These are phyloP conservation scores for Coptodon rendalli DNA, from an alignment of 2,113 vertebrate genomes.

Conservation along the genomic window DNA sequence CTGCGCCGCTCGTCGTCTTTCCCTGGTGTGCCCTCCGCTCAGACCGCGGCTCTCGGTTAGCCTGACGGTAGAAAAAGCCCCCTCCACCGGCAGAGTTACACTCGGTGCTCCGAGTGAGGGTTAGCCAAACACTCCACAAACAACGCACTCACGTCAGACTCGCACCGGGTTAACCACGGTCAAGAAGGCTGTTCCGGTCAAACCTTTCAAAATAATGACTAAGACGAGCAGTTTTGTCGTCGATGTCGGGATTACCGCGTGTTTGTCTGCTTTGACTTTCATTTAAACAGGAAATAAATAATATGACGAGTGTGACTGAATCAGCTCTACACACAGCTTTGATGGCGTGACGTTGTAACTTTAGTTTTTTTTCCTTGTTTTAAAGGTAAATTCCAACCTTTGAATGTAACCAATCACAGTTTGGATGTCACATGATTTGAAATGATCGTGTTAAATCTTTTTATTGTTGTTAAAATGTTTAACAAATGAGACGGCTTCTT, in stretches of 20 bases:
- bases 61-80: too few relatives aligned
- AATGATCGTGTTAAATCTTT: neutral
- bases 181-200: neutral
- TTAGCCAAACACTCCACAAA: neutral
- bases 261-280: neutral
- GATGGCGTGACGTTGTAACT: neutral
- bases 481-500: neutral
- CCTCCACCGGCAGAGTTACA: neutral
- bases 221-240: neutral
- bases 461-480: neutral
- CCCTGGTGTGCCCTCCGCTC: neutral
- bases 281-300: neutral
- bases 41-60: too few relatives aligned
- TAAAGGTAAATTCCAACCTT: accelerated
- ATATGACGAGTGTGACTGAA: too few relatives aligned
- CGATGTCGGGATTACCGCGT: neutral
- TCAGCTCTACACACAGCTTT: neutral
- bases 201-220: slow-evolving; percentile 14
- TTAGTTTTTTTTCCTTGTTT: neutral
- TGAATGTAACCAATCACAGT: neutral
- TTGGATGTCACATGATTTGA: neutral
- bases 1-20: neutral
- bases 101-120: too few relatives aligned
- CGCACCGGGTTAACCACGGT: neutral
- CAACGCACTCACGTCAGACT: neutral